Evolutionary conservation across 2,113 vertebrate genomes (phyloP), one percentile per base, ranked within the genome.

Genomic region (Perca schrenkii): DNA sequence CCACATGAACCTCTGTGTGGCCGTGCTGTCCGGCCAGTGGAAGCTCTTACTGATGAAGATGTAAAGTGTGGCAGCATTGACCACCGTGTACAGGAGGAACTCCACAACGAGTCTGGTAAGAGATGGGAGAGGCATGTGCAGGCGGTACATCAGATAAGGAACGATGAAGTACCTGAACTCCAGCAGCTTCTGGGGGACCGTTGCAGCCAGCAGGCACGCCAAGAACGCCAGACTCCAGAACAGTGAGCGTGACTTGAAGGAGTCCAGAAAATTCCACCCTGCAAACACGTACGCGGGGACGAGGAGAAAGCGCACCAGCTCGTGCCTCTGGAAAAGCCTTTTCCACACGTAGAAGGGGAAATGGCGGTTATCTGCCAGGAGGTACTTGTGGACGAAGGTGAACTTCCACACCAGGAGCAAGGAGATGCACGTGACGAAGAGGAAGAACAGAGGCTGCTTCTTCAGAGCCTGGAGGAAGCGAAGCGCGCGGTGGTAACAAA

Each of bases 141-240:
- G 88, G 22, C 97, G 97, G 84, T 97, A 99, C 86, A 99, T 95
- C 87, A 99, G 86, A 83, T 98, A 99, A 0, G 98, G 98, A 61
- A 99, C 82, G 84, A 99, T 97, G 83, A 99, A 99, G 88, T 99
- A 99, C 86, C 98, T 96, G 67, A 99, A 99, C 91, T 99, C 98
- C 63, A 99, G 88, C n/a, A 99, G 93, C 85, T 97, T 97, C 83
- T 99, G 98, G 70, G 98, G 98, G 72, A 99, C 94, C 0, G 93
- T 97, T 61, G 95, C 94, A 3, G 91, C 90, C 77, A 94, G 43
- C 19, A 99, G 86, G 89, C 98, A 99, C 0, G 83, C 64, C 82
- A 95, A 92, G 93, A 97, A 99, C 34, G 95, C 93, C 83, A 98
- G 88, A 43, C 88, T 96, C 98, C 98, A 99, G 88, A 99, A 98